phyloP scores from a whole-genome alignment of 2,113 vertebrate species.

The Raja brachyura region DNA sequence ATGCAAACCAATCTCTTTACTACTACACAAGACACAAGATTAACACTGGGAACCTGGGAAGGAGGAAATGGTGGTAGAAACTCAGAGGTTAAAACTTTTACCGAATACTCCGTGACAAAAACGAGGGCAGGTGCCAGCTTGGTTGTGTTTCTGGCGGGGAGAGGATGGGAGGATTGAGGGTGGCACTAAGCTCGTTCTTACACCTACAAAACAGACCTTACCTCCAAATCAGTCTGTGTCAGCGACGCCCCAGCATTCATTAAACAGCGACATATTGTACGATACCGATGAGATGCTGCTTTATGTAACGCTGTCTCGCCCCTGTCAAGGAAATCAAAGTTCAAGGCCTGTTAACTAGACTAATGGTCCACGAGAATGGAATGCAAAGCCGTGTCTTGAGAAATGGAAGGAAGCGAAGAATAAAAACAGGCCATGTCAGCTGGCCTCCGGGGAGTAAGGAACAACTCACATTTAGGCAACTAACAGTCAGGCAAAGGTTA shows the following conservation, averaged over 20 bases:
- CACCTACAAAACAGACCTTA: slow-evolving; percentile 46
- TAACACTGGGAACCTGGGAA: neutral
- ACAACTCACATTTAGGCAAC: too few species aligned
- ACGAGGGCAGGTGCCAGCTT: slow-evolving; percentile 40
- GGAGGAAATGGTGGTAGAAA: neutral
- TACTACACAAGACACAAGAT: neutral
- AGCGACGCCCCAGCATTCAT: slow-evolving; percentile 83
- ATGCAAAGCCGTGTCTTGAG: neutral
- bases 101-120: neutral
- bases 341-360: neutral
- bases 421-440: slow-evolving; percentile 49
- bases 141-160: neutral
- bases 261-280: slow-evolving; percentile 72
- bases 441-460: slow-evolving; percentile 27
- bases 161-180: neutral
- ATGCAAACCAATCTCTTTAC: neutral
- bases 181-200: neutral
- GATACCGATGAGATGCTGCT: slow-evolving; percentile 77
- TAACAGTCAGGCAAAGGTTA: too few species aligned
- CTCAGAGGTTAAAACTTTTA: neutral
- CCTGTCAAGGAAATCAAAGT: slow-evolving; percentile 50
- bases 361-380: too few species aligned
- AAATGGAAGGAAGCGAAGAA: slow-evolving; percentile 47
- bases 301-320: slow-evolving; percentile 92
- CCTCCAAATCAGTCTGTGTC: slow-evolving; percentile 82